These are phyloP conservation scores for Coleophora flavipennella DNA, from an alignment of 2,888 invertebrate genomes.

Conservation along the genomic window DNA sequence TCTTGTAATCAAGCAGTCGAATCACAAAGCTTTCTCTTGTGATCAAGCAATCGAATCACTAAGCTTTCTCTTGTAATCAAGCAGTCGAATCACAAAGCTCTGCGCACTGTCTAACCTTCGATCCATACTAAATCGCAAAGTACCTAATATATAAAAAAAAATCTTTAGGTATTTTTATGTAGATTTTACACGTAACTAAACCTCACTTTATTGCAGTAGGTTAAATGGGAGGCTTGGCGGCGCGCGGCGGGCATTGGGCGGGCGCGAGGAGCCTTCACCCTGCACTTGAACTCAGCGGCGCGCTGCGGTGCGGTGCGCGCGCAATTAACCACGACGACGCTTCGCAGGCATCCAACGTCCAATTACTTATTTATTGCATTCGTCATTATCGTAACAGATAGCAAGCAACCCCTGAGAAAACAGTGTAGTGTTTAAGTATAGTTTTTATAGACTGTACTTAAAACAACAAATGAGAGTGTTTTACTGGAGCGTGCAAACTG, in stretches of 20 bases:
- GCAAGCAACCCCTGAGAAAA: neutral
- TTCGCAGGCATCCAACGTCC: slow-evolving; percentile 18
- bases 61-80: too few relatives aligned
- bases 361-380: slow-evolving; percentile 11
- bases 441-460: neutral
- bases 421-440: neutral
- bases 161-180: too few relatives aligned
- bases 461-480: neutral
- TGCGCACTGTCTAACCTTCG: too few relatives aligned
- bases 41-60: too few relatives aligned
- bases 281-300: slow-evolving; percentile 60
- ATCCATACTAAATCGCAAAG: too few relatives aligned
- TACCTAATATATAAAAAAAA: too few relatives aligned
- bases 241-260: slow-evolving; percentile 19
- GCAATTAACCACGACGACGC: slow-evolving; percentile 48
- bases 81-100: too few relatives aligned
- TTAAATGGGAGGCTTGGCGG: slow-evolving; percentile 1
- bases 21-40: too few relatives aligned
- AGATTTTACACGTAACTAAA: too few relatives aligned
- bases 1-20: too few relatives aligned
- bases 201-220: too few relatives aligned
- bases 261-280: slow-evolving; percentile 55
- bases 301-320: slow-evolving; percentile 19
- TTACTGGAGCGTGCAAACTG: too few relatives aligned
- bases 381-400: slow-evolving; percentile 2